Evolutionary conservation across 1,140 invertebrate species (phyloP).

Genomic region (Macrotrachela quadricornifera): DNA sequence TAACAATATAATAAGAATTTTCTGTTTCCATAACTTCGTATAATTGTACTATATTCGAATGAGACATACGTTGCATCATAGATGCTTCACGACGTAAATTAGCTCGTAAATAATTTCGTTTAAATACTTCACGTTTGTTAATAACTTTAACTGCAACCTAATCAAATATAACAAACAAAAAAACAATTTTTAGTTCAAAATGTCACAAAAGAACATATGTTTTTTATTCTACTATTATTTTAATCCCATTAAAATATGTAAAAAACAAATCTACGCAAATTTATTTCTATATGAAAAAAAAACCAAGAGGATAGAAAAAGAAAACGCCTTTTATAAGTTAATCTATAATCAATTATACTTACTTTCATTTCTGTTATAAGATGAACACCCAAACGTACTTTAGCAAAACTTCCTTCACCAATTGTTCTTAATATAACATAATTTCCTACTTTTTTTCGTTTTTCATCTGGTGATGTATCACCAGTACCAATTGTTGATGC

Average conservation of each 20-base stretch:
- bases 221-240: no score
- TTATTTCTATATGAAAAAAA: no score
- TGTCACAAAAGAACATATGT: no score
- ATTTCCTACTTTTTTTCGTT: slow-evolving; percentile 21
- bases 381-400: slow-evolving; percentile 19
- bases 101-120: slow-evolving; percentile 17
- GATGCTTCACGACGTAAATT: slow-evolving; percentile 19
- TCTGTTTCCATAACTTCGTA: slow-evolving; percentile 27
- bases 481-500: not conserved
- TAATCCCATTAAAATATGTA: no score
- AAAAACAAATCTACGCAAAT: no score
- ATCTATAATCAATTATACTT: no score
- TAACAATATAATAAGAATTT: slow-evolving; percentile 23
- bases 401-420: slow-evolving; percentile 22
- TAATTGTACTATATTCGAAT: slow-evolving; percentile 21
- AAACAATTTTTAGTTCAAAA: no score
- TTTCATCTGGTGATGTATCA: not conserved
- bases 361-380: slow-evolving; percentile 19
- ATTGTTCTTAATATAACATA: slow-evolving; percentile 19
- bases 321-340: no score
- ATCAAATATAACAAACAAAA: not conserved
- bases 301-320: no score
- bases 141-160: slow-evolving; percentile 26
- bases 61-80: slow-evolving; percentile 17
- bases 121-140: slow-evolving; percentile 16